A percentile compares a stretch with the other conserved stretches of the same genome.
These are phyloP conservation scores for Amiota communis DNA, from an alignment of 2,888 invertebrate genomes.

Conservation along the genomic window DNA sequence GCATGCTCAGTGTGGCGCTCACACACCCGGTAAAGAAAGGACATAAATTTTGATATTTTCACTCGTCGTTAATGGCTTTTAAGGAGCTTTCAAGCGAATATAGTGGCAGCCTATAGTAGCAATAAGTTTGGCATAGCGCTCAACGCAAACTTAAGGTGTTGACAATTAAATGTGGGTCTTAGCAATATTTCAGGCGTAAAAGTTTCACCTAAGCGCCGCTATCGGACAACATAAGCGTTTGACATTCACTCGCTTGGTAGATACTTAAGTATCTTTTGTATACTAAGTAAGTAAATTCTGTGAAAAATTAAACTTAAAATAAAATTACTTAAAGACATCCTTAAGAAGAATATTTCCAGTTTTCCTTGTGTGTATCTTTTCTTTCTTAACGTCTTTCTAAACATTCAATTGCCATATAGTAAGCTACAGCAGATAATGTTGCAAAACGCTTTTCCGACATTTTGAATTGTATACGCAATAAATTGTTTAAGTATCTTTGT, in stretches of 20 bases:
- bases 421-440: slow-evolving; percentile 15
- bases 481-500: slow-evolving; percentile 31
- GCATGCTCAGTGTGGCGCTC: slow-evolving; percentile 3
- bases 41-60: slow-evolving; percentile 45
- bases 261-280: neutral
- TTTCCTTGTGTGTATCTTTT: neutral
- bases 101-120: neutral
- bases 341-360: neutral
- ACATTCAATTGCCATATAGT: neutral
- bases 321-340: neutral
- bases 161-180: slow-evolving; percentile 25
- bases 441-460: slow-evolving; percentile 38
- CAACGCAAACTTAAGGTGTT: slow-evolving; percentile 27
- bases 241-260: neutral
- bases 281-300: neutral
- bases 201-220: neutral
- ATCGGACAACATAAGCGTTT: neutral
- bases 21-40: slow-evolving; percentile 28
- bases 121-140: slow-evolving; percentile 21
- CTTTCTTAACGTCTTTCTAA: neutral
- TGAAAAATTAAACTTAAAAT: neutral
- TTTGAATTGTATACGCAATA: slow-evolving; percentile 46
- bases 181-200: neutral
- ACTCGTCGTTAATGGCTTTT: slow-evolving; percentile 48
- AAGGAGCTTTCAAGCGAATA: slow-evolving; percentile 5